Evolutionary conservation across 2,888 invertebrate species (phyloP).

Genomic region (Drosophila mimica): DNA sequence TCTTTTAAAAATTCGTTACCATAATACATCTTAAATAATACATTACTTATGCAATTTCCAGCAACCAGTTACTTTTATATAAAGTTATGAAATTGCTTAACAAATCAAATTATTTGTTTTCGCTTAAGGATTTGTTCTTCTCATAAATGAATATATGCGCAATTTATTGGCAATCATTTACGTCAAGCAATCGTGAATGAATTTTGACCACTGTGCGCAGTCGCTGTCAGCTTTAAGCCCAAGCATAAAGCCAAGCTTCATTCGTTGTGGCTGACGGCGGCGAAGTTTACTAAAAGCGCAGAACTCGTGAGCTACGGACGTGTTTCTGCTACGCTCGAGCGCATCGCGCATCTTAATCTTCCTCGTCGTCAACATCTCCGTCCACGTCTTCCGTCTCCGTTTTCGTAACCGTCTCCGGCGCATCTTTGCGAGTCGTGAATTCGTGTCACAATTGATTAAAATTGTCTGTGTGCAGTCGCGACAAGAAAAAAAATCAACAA

Average conservation of each 20-base stretch:
- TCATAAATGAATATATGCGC: neutral
- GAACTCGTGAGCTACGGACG: slow-evolving; percentile 83
- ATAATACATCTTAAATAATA: neutral
- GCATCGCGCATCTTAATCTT: slow-evolving; percentile 54
- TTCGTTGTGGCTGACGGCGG: slow-evolving; percentile 58
- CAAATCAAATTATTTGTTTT: neutral
- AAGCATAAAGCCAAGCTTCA: slow-evolving; percentile 63
- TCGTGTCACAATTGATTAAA: slow-evolving; percentile 79
- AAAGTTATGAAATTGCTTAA: neutral
- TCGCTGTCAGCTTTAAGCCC: slow-evolving; percentile 24
- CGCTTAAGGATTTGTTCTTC: neutral
- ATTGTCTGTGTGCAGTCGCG: slow-evolving; percentile 59
- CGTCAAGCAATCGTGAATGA: neutral
- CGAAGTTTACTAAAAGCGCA: slow-evolving; percentile 82
- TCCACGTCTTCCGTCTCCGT: slow-evolving; percentile 26
- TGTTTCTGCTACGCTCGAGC: slow-evolving; percentile 74
- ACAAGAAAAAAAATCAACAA: slow-evolving; percentile 24
- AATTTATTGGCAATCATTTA: neutral
- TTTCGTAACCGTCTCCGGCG: slow-evolving; percentile 29
- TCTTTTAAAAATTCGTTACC: neutral
- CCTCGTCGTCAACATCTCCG: slow-evolving; percentile 29
- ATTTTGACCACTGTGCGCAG: slow-evolving; percentile 40
- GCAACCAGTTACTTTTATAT: too few relatives aligned
- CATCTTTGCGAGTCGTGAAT: slow-evolving; percentile 68
- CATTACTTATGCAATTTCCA: neutral